phyloP scores from a whole-genome alignment of 1,140 invertebrate species.

The Adelges cooleyi region DNA sequence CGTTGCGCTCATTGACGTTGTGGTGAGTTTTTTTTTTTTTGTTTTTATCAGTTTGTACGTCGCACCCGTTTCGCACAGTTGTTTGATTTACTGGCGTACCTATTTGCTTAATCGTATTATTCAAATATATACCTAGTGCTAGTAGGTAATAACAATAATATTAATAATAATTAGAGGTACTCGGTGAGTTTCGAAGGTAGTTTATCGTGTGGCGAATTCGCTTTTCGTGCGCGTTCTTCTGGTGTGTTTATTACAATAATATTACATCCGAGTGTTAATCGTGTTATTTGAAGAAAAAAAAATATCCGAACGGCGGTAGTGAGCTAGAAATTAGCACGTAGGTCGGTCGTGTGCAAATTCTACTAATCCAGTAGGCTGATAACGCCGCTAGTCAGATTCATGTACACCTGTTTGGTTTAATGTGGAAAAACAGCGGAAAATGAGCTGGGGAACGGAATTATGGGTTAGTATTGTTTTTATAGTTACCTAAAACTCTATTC shows the following conservation, averaged over 20 bases:
- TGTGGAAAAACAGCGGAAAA: conserved; percentile 26
- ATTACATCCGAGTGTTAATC: background rate
- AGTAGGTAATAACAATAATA: too few relatives aligned
- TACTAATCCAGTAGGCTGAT: background rate
- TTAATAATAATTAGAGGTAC: background rate
- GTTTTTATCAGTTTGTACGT: background rate
- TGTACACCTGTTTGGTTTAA: conserved; percentile 17
- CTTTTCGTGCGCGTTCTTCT: background rate
- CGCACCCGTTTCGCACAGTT: conserved; percentile 11
- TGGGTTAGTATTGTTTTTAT: too few relatives aligned
- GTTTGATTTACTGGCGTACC: background rate
- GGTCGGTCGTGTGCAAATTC: background rate
- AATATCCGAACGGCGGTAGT: background rate
- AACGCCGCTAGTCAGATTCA: background rate
- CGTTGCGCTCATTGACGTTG: background rate
- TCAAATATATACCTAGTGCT: too few relatives aligned
- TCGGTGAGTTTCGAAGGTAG: background rate
- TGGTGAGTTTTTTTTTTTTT: conserved; percentile 13
- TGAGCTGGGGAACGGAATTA: conserved; percentile 34
- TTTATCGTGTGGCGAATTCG: background rate
- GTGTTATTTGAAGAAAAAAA: background rate
- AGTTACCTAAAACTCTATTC: too few relatives aligned
- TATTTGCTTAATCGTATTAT: background rate
- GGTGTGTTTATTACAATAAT: background rate
- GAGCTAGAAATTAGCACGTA: background rate